Evolutionary conservation across 2,888 invertebrate genomes (phyloP).

Genomic region (Leucania comma): DNA sequence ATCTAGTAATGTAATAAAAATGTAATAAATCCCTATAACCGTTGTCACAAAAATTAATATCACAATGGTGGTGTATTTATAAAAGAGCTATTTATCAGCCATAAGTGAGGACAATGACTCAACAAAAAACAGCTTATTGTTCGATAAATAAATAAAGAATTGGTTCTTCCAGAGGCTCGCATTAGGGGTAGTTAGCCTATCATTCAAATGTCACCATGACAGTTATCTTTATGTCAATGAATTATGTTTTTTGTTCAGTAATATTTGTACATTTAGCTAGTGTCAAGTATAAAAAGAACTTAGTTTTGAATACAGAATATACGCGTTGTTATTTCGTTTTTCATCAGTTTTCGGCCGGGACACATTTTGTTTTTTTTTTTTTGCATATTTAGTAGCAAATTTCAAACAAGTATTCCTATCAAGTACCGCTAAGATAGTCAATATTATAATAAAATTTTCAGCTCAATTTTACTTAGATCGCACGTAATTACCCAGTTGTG

Average conservation of each 20-base stretch:
- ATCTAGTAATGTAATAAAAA: not conserved
- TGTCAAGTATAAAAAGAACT: too few species aligned
- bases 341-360: too few species aligned
- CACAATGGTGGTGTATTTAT: not conserved
- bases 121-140: slow-evolving; percentile 33
- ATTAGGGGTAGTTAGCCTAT: slow-evolving; percentile 44
- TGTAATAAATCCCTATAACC: not conserved
- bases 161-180: slow-evolving; percentile 19
- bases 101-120: slow-evolving; percentile 12
- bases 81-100: slow-evolving; percentile 4
- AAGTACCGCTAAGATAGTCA: too few species aligned
- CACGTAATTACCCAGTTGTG: too few species aligned
- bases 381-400: too few species aligned
- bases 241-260: slow-evolving; percentile 5
- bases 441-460: too few species aligned
- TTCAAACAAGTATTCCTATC: too few species aligned
- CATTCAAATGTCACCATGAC: slow-evolving; percentile 50
- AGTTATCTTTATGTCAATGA: slow-evolving; percentile 12
- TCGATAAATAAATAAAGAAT: slow-evolving; percentile 46
- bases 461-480: too few species aligned
- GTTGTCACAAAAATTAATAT: not conserved
- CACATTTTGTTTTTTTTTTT: too few species aligned
- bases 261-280: too few species aligned
- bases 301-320: too few species aligned
- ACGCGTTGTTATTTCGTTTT: too few species aligned